phyloP scores from a whole-genome alignment of 2,888 invertebrate genomes.

The Lasioglossum morio region DNA sequence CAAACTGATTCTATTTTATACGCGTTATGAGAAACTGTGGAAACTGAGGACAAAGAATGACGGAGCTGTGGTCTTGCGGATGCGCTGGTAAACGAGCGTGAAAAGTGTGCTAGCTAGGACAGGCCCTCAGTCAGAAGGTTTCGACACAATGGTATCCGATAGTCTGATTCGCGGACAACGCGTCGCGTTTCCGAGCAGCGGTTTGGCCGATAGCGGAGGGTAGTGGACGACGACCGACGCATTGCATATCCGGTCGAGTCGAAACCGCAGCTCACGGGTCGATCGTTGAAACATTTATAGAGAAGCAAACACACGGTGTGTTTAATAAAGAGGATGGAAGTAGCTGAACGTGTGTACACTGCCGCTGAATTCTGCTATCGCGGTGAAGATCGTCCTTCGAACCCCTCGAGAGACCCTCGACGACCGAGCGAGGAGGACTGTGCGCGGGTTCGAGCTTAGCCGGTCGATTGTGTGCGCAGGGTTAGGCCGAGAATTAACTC shows the following conservation, averaged over 20 bases:
- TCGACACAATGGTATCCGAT: neutral
- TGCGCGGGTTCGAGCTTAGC: conserved; percentile 22
- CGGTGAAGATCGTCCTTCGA: conserved; percentile 60
- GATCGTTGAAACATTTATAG: conserved; percentile 69
- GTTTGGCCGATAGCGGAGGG: conserved; percentile 25
- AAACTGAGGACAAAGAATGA: neutral
- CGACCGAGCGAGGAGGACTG: conserved; percentile 41
- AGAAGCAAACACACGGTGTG: conserved; percentile 63
- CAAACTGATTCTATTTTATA: no score
- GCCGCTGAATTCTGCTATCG: conserved; percentile 32
- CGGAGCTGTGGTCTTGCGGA: neutral
- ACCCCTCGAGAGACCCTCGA: conserved; percentile 53
- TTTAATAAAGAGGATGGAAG: conserved; percentile 70
- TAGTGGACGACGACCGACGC: conserved; percentile 42
- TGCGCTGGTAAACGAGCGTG: neutral
- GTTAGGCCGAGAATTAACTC: conserved; percentile 59
- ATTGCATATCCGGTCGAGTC: conserved; percentile 57
- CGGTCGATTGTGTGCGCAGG: conserved; percentile 55
- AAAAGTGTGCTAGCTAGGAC: neutral
- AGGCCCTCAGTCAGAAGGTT: neutral
- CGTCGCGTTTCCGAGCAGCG: conserved; percentile 35
- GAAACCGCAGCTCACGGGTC: conserved; percentile 54
- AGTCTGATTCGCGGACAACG: neutral
- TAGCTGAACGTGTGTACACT: conserved; percentile 58
- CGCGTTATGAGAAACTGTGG: neutral